Conservation (phyloP, 2,888 invertebrate genomes). For the Reticulitermes lucifugus region DNA sequence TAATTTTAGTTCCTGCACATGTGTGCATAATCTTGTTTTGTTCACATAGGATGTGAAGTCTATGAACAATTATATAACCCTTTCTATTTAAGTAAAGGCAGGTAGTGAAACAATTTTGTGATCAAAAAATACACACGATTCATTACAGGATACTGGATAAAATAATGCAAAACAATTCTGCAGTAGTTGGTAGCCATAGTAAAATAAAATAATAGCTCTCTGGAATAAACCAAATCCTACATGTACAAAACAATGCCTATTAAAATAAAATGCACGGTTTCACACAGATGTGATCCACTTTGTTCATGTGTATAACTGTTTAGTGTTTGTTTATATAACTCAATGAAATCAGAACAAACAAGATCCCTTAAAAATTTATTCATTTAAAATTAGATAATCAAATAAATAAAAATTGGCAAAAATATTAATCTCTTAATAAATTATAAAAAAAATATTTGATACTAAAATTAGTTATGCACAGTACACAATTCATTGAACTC, state of each 20-base stretch:
- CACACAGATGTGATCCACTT: neutral
- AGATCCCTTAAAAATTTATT: conserved; percentile 11
- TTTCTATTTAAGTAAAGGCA: neutral
- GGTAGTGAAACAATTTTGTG: neutral
- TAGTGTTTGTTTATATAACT: neutral
- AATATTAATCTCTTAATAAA: conserved; percentile 42
- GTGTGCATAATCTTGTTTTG: conserved; percentile 8
- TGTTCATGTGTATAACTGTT: neutral
- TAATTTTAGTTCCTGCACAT: conserved; percentile 18
- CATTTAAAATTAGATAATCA: conserved; percentile 32
- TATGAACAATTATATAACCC: neutral
- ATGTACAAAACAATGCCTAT: neutral
- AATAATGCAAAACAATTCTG: neutral
- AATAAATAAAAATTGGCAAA: conserved; percentile 42
- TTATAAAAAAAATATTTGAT: conserved; percentile 39
- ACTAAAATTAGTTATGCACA: conserved; percentile 30
- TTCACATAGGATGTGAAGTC: conserved; percentile 20
- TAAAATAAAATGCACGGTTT: neutral
- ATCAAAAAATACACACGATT: neutral
- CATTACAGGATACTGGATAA: neutral
- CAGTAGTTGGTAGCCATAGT: neutral
- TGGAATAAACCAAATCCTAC: conserved; percentile 21
- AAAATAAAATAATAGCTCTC: neutral
- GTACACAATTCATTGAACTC: neutral
- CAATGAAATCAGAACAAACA: neutral